Evolutionary conservation across 2,888 invertebrate genomes (phyloP), one percentile per base, ranked within the genome.

Genomic region (Slavum lentiscoides): DNA sequence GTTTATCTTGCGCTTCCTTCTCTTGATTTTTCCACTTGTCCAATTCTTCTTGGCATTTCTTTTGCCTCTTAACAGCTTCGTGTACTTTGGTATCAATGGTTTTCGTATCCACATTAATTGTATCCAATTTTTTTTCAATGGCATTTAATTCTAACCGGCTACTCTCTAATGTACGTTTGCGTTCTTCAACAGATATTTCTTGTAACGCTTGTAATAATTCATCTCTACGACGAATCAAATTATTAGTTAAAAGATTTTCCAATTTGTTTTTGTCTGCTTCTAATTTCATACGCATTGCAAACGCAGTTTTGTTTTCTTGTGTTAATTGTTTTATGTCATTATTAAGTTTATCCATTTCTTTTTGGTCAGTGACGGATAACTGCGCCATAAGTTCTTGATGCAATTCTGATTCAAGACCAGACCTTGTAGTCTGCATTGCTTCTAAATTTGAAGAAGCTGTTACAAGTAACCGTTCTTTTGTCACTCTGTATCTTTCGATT

Each of bases 261-360:
- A 99, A 88, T 86, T 97, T 97, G 87, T 97, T 98, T 87, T 98
- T 98, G 83, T 95, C 96, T 8, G 97, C 96, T 87, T 98, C 98
- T 17, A 98, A 88, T 87, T 96, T 93, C 94, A 97, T 96, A 86
- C 98, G 91, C 84, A 94, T 92, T 82, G 95, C 94, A 87, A 98
- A 96, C 0, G 97, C 96, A 84, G 96, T 95, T 86, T 97, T 97
- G 87, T 97, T 97, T 86, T 97, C 95, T 85, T 95, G 94, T 59
- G 96, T 97, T 80, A 98, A 89, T 0, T 93, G 90, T n/a, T 95
- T 90, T 85, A 98, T 98, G 82, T 97, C 96, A 86, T 98, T 97
- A 86, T 97, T 98, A 62, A 99, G 88, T 77, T 93, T 92, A 87
- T 98, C 98, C 74, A 99, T 96, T 87, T 97, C 92, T 8, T 86